phyloP scores from a whole-genome alignment of 2,888 invertebrate genomes.

The Drosophila leonis region DNA sequence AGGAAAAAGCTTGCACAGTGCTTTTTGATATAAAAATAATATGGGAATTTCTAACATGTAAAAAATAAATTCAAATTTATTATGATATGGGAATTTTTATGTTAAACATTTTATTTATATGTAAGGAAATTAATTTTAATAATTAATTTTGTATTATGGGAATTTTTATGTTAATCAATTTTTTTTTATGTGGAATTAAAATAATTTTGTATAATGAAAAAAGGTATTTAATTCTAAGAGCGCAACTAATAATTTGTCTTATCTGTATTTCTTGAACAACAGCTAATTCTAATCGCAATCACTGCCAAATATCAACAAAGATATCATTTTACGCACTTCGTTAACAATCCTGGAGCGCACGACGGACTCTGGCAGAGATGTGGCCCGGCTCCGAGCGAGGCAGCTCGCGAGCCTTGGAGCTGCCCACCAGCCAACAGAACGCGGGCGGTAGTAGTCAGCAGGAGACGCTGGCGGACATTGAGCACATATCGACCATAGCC shows the following conservation, averaged over 20 bases:
- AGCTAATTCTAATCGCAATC: constrained; percentile 4
- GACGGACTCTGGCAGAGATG: constrained; percentile 51
- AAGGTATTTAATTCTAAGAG: no score
- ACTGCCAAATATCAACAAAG: constrained; percentile 18
- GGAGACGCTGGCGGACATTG: constrained; percentile 89
- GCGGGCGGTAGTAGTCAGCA: constrained; percentile 84
- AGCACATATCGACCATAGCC: constrained; percentile 90
- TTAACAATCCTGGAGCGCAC: constrained; percentile 52
- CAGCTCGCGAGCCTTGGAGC: constrained; percentile 82
- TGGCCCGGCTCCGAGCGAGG: constrained; percentile 83
- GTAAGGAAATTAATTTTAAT: neutral
- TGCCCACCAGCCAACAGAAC: constrained; percentile 78
- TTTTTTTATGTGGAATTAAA: no score
- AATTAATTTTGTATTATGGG: no score
- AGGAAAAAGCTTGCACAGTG: constrained; percentile 23
- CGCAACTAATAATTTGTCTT: no score
- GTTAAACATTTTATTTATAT: no score
- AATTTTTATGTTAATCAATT: no score
- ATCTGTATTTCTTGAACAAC: neutral
- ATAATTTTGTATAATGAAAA: neutral
- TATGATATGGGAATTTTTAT: neutral
- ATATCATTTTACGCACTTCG: neutral
- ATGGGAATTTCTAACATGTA: no score
- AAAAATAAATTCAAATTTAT: neutral
- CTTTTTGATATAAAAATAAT: neutral